Percentiles rank a stretch among this genome's conserved stretches.
Conservation (phyloP, 2,113 vertebrate genomes). For the Elachura formosa region DNA sequence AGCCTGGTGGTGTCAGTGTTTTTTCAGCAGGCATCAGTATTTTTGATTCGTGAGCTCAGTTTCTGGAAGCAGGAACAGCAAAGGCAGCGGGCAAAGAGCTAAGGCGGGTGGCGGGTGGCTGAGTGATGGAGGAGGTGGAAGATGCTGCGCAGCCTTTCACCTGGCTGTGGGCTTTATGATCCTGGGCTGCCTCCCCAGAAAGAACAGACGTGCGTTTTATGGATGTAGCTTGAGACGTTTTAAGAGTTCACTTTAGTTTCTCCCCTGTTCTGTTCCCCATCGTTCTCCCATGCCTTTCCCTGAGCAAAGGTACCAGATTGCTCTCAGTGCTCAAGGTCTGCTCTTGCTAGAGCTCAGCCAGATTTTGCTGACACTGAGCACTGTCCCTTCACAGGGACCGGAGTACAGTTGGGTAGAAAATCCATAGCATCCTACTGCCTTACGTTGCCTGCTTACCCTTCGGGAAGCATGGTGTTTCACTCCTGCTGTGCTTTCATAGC, state of each 20-base stretch:
- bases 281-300: not conserved
- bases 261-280: not conserved
- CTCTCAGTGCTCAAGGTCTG: rapidly evolving
- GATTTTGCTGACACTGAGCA: not conserved
- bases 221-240: not conserved
- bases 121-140: not conserved
- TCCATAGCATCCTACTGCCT: not conserved
- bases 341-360: not conserved
- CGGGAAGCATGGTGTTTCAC: not conserved
- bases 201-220: rapidly evolving
- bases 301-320: not conserved
- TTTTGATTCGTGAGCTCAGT: constrained; percentile 43
- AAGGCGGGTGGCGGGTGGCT: rapidly evolving
- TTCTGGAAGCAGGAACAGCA: not conserved
- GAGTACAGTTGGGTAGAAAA: not conserved
- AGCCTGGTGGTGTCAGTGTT: constrained; percentile 1
- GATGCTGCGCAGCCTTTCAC: not conserved
- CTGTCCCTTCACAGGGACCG: rapidly evolving
- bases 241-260: not conserved
- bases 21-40: constrained; percentile 39
- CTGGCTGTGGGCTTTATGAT: not conserved
- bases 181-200: not conserved
- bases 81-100: not conserved
- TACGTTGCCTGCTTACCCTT: not conserved
- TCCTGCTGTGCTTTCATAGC: not conserved